phyloP scores from a whole-genome alignment of 2,113 vertebrate genomes.

The Globicephala melas region DNA sequence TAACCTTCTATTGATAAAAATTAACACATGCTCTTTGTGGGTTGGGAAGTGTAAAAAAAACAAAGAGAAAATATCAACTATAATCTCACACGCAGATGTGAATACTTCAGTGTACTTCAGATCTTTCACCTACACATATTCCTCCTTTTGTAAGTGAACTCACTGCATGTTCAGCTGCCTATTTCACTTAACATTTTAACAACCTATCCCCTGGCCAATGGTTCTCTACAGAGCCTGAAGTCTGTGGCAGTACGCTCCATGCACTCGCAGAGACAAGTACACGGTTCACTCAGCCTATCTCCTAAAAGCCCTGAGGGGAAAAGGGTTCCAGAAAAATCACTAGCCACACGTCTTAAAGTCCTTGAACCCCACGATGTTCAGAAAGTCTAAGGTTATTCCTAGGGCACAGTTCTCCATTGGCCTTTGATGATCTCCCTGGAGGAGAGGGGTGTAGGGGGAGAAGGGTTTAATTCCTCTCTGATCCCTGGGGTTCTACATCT shows the following conservation, averaged over 20 bases:
- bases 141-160: background rate
- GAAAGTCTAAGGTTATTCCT: background rate
- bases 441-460: background rate
- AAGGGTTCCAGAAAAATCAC: background rate
- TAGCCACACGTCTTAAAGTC: background rate
- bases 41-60: background rate
- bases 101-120: background rate
- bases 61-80: background rate
- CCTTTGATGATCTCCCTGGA: background rate
- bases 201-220: background rate
- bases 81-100: background rate
- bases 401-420: background rate
- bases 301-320: background rate
- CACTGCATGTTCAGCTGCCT: background rate
- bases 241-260: background rate
- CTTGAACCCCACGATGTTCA: background rate
- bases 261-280: background rate
- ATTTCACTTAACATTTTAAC: background rate
- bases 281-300: background rate
- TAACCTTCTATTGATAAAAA: constrained; percentile 33
- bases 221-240: background rate
- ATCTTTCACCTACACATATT: background rate
- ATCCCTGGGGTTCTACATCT: background rate
- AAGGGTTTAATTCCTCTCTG: background rate
- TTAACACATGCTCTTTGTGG: background rate